phyloP scores from a whole-genome alignment of 2,113 vertebrate species.

The Xyliphius kryptos region DNA sequence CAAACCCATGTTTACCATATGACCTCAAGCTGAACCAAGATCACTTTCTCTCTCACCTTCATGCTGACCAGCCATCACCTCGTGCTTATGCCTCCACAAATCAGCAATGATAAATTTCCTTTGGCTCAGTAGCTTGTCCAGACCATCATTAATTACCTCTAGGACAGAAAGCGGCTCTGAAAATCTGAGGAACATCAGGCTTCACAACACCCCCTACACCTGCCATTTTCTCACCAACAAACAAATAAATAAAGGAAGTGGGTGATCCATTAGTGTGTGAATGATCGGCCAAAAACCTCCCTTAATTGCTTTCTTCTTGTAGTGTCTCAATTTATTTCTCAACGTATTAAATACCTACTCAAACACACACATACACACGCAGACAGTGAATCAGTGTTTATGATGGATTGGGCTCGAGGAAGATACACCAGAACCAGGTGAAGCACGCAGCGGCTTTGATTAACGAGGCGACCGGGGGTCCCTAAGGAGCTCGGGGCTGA shows the following conservation, averaged over 20 bases:
- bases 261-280: slow-evolving; percentile 62
- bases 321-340: slow-evolving; percentile 55
- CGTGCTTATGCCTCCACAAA: slow-evolving; percentile 16
- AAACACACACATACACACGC: background rate
- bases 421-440: slow-evolving; percentile 57
- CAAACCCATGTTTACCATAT: slow-evolving; percentile 3
- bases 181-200: slow-evolving; percentile 34
- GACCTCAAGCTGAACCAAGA: slow-evolving; percentile 27
- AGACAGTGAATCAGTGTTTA: slow-evolving; percentile 49
- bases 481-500: slow-evolving; percentile 63
- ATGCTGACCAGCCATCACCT: slow-evolving; percentile 29
- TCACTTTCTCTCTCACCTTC: slow-evolving; percentile 33
- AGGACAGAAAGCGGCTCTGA: slow-evolving; percentile 23
- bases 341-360: no score
- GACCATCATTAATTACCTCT: slow-evolving; percentile 41
- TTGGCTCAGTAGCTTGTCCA: slow-evolving; percentile 21
- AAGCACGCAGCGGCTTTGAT: slow-evolving; percentile 66
- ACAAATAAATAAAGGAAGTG: slow-evolving; percentile 44
- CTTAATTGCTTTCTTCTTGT: slow-evolving; percentile 53
- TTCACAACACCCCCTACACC: slow-evolving; percentile 15
- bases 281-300: slow-evolving; percentile 62
- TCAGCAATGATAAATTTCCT: slow-evolving; percentile 33
- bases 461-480: slow-evolving; percentile 66
- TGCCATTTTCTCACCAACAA: slow-evolving; percentile 15
- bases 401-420: slow-evolving; percentile 71